Evolutionary conservation across 2,797 vertebrate species (phyloP), one percentile per base, ranked within the genome.

Genomic region (Thunnus albacares): DNA sequence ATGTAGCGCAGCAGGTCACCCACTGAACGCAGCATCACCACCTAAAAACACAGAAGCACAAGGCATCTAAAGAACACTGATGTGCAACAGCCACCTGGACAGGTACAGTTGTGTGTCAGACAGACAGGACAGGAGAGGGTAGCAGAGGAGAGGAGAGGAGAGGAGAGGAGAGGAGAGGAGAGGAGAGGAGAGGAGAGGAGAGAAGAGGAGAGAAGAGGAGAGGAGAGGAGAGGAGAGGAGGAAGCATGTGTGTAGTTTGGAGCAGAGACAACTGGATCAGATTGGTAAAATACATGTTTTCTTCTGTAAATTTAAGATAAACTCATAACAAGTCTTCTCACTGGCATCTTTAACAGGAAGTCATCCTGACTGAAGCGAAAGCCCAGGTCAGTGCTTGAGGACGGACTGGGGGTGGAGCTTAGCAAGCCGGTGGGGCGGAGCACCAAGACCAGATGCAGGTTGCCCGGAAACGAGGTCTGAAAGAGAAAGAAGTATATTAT

Each of bases 331-430:
- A 2, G 15, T n/a, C 6, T 15, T 51, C 59, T 76, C 91, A 99
- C 98, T 80, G 98, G 98, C 91, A 99, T 94, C 94, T 99, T 99
- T 49, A 98, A 93, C 56, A 98, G 95, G 85, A 99, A 99, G 93
- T 99, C 97, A 71, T 98, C 96, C 79, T 99, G 98, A 79, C 96
- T 98, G 93, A 98, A 98, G 57, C 98, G 97, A 83, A 98, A 99
- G 26, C 98, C 97, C 69, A 99, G 96, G 92, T 99, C 98, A 0
- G 98, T 98, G 93, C 95, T 94, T 1, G 94, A 94, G 1, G 94
- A 93, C 0, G 93, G 93, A 56, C 90, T 94, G 43, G 92, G 93
- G 55, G 97, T 94, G 53, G 97, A 96, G 90, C 96, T 95, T 83
- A 97, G 92, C 91, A 97, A 95, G 18, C 94, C 95, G 0, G 94